phyloP scores from a whole-genome alignment of 2,797 vertebrate genomes.

The Fringilla coelebs region DNA sequence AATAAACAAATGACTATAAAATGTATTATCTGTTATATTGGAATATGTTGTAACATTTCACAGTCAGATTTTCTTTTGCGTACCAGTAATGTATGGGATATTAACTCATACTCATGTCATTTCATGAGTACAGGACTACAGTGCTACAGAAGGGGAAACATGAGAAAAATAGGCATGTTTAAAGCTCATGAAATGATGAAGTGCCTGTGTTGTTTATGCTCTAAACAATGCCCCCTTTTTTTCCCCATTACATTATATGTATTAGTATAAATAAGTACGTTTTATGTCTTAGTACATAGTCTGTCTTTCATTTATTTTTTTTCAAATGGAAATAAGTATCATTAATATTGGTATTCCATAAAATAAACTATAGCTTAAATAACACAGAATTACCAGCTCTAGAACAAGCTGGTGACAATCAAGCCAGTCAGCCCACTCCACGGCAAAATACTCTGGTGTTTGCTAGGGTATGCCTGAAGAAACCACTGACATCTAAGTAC shows the following conservation, averaged over 20 bases:
- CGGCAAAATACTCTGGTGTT: neutral
- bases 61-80: neutral
- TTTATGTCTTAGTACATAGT: neutral
- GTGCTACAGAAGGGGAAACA: neutral
- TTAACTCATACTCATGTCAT: neutral
- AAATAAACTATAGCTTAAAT: neutral
- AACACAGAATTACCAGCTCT: neutral
- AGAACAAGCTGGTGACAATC: neutral
- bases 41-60: neutral
- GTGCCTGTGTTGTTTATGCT: neutral
- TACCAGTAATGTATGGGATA: neutral
- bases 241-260: neutral
- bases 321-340: neutral
- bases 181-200: neutral
- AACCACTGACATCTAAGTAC: neutral
- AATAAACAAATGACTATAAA: slow-evolving; percentile 42
- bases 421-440: fast-evolving
- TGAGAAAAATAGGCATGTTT: neutral
- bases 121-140: neutral
- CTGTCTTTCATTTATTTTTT: neutral
- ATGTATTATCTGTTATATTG: neutral
- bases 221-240: neutral
- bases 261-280: neutral
- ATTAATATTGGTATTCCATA: neutral
- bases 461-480: neutral